Evolutionary conservation across 2,888 invertebrate genomes (phyloP).

Genomic region (Thumatha senex): DNA sequence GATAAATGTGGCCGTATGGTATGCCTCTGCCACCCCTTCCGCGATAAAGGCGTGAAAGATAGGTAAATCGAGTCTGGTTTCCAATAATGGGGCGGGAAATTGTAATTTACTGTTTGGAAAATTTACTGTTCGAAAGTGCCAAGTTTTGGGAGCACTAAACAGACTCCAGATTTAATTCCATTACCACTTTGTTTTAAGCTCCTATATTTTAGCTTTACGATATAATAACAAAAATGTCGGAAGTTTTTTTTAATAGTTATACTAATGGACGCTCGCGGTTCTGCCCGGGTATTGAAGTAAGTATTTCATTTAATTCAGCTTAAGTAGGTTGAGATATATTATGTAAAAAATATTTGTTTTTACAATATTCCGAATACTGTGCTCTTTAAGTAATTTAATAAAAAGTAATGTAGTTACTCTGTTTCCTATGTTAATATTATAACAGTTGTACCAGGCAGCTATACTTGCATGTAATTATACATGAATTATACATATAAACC

Average conservation of each 20-base stretch:
- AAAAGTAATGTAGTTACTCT: neutral
- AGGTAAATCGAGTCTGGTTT: neutral
- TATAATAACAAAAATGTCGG: conserved; percentile 58
- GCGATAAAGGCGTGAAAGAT: no score
- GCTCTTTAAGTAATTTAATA: neutral
- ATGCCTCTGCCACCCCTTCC: no score
- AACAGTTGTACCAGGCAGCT: no score
- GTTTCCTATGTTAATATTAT: no score
- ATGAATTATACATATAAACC: no score
- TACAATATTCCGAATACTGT: no score
- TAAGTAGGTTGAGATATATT: neutral
- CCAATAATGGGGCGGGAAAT: conserved; percentile 2
- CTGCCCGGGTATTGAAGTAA: conserved; percentile 5
- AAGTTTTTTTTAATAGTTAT: conserved; percentile 34
- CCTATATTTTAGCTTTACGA: conserved; percentile 57
- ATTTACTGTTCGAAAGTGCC: neutral
- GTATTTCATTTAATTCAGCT: conserved; percentile 1
- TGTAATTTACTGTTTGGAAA: conserved; percentile 8
- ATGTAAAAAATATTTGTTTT: no score
- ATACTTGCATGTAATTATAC: no score
- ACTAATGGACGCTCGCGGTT: no score
- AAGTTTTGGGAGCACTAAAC: conserved; percentile 36
- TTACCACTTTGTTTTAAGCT: conserved; percentile 54
- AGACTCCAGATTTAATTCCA: conserved; percentile 55
- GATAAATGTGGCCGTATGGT: no score